Evolutionary conservation across 2,888 invertebrate genomes (phyloP).

Genomic region (Agonum fuliginosum): DNA sequence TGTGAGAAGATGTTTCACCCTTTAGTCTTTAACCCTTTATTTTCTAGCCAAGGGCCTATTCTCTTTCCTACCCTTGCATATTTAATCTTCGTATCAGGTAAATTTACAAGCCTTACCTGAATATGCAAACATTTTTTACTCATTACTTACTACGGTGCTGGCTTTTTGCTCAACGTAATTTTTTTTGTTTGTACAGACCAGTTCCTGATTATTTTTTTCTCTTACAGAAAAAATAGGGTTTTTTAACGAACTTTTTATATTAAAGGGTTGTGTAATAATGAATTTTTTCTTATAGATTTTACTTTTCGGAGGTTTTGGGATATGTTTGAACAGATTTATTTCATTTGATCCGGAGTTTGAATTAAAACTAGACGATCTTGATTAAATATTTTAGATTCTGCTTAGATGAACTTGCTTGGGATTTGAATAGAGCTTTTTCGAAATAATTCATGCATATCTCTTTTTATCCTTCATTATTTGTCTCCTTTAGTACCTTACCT

Average conservation of each 20-base stretch:
- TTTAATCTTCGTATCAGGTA: constrained; percentile 51
- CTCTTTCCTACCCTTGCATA: constrained; percentile 55
- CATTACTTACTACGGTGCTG: constrained; percentile 28
- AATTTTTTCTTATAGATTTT: constrained; percentile 17
- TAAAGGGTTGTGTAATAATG: constrained; percentile 31
- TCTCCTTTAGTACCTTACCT: too few species aligned
- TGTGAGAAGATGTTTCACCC: constrained; percentile 42
- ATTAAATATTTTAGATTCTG: not conserved
- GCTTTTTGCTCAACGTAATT: constrained; percentile 34
- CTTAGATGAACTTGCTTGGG: not conserved
- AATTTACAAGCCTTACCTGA: constrained; percentile 18
- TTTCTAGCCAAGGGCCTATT: constrained; percentile 51
- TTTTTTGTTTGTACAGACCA: constrained; percentile 25
- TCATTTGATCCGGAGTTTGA: too few species aligned
- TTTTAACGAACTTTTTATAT: constrained; percentile 46
- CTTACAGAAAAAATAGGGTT: constrained; percentile 18
- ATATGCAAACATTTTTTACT: constrained; percentile 49
- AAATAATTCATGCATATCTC: constrained; percentile 17
- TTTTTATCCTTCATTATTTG: constrained; percentile 1
- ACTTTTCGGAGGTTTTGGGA: not conserved
- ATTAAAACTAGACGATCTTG: constrained; percentile 7
- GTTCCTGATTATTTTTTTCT: constrained; percentile 40
- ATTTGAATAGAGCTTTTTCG: not conserved
- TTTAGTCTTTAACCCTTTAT: constrained; percentile 57
- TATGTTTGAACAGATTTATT: constrained; percentile 15